Evolutionary conservation across 2,113 vertebrate genomes (phyloP), one percentile per base, ranked within the genome.

Genomic region (Paraplagusia blochii): DNA sequence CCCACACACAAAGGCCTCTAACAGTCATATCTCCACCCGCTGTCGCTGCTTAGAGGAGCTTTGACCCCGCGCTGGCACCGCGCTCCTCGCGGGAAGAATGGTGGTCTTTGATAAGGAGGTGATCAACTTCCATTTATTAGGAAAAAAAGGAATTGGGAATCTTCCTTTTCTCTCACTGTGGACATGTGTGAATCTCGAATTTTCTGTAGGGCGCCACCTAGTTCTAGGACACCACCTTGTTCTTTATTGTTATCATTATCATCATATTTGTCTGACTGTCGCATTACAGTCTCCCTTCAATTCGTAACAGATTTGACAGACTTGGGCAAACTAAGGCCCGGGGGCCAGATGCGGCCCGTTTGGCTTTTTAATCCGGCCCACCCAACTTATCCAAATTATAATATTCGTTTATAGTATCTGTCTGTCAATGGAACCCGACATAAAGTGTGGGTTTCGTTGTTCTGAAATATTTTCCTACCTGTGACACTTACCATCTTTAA

Each of bases 11-110:
- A 83, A 83, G 72, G 53, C 69, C 62, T 70, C 73, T 85, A 67
- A 77, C 74, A 75, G 57, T 85, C 74, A 49, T 75, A 79, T 84
- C 76, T 77, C 51, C 47, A 39, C 67, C 71, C 74, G 61, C 58
- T 61, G 77, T 69, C 51, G 66, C 67, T 74, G 67, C 52, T 74
- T 84, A 83, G 86, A 77, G 79, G 72, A 72, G 66, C 76, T 71
- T 60, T 85, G 86, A 84, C 81, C 80, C 61, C 70, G 34, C 50
- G 29, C 60, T 19, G 54, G 55, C 78, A 73, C 70, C 38, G 58
- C 75, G 64, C 61, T 65, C 83, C 88, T 84, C 80, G 76, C 81
- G 67, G 53, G 73, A 85, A 88, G 85, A 86, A 86, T 79, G 80
- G 81, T 56, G 4, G 66, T 51, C 79, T 87, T 89, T 89, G 85